Evolutionary conservation across 2,797 vertebrate genomes (phyloP), one percentile per base, ranked within the genome.

Genomic region (Peromyscus melanophrys): DNA sequence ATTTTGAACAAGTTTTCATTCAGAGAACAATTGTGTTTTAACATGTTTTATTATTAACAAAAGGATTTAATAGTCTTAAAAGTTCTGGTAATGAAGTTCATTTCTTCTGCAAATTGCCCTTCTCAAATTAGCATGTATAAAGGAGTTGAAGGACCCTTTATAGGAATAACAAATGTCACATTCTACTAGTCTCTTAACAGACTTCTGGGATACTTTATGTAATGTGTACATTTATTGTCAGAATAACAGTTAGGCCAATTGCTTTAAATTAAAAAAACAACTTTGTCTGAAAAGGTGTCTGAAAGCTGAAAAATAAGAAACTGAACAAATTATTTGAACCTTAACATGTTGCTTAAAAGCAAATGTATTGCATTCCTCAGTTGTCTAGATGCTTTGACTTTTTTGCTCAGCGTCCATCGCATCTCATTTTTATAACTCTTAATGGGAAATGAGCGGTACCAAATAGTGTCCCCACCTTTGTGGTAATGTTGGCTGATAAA

Each of bases 181-280:
- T 8, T 78, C 67, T 77, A 21, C 52, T 34, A 12, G 17, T 43
- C 37, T 75, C 52, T 23, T 37, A 61, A 6, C 69, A 40, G 52
- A 40, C 6, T n/a, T n/a, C 46, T n/a, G 63, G 2, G 23, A 69
- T 16, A 5, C 31, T 67, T 86, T n/a, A 25, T 67, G 43, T 85
- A 25, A 25, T 85, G 40, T 85, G 61, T 49, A 37, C 52, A 55
- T 55, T 95, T 85, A 63, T 37, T 92, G 40, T 57, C 71, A 86
- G 81, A 63, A 89, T 92, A 94, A 91, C 31, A 84, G 9, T 37
- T 76, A 77, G 9, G 6, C 34, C 52, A 46, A 25, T 86, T 84
- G n/a, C n/a, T 96, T 97, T 90, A 89, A 92, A 89, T 93, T 93
- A 76, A 10, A 94, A 91, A 40, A 65, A 40, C 13, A 81, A 34